Base-by-base conservation (phyloP, 2,113 vertebrate species). In the Scalopus aquaticus region DNA sequence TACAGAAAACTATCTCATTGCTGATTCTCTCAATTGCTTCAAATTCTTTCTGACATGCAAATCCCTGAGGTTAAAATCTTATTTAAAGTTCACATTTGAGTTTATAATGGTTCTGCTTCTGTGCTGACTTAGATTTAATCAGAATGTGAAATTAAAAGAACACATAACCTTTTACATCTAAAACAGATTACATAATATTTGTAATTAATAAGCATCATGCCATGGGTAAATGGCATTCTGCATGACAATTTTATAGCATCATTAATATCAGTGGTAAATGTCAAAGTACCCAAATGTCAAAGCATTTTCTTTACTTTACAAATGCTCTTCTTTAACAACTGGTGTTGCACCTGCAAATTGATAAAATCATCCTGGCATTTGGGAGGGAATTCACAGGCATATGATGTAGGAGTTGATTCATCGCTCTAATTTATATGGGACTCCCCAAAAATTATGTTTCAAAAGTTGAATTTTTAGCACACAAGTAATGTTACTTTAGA, bases 241-340 rank as follows among this genome's bases (percentile, higher is more conserved):
- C 90, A 91, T 93, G 80, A 96, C 85, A 93, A 37, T 92, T 98
- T 98, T 97, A 97, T 70, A 88, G 39, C 73, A 78, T 78, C 96
- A 93, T 96, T 98, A 98, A 97, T 97, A 97, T 51, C 86, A 92
- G 86, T 90, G 74, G 81, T 97, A 98, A 98, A 98, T 90, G 78
- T 97, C 96, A 97, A 96, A 96, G 54, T 94, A 95, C 28, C 60
- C 92, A 98, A 98, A 98, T 98, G 96, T 96, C 98, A 98, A 87
- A 91, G 10, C 56, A 80, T 98, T 97, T 97, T 93, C 91, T 97
- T 97, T 88, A 90, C 81, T 3, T 98, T 97, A 95, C 26, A 97
- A 76, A 54, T 15, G 84, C 60, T 90, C 73, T 64, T 80, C 10
- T 86, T 84, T 56, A 28, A 92, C n/a, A 96, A 97, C 91, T 81